These are phyloP conservation scores for Eulemur mongoz DNA, from an alignment of 2,797 vertebrate species.

Conservation along the genomic window DNA sequence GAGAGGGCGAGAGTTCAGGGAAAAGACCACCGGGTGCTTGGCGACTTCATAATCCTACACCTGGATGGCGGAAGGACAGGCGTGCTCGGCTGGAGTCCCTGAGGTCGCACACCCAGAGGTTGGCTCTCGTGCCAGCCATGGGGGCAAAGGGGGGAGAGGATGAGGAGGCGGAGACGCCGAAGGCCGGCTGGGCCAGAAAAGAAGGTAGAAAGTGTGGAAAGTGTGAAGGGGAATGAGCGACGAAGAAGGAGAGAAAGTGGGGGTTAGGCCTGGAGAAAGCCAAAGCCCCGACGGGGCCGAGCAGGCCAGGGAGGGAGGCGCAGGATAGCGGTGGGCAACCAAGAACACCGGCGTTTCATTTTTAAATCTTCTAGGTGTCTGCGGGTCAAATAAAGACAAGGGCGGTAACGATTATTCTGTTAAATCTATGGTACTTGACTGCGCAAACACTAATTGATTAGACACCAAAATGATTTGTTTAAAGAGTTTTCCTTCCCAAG, in stretches of 20 bases:
- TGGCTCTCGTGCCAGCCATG: not conserved
- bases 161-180: not conserved
- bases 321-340: not conserved
- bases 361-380: slow-evolving; percentile 80
- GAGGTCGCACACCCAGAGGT: not conserved
- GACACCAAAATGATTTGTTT: slow-evolving; percentile 82
- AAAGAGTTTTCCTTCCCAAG: slow-evolving; percentile 67
- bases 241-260: not conserved
- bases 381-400: slow-evolving; percentile 85
- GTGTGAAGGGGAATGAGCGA: not conserved
- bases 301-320: rapidly evolving
- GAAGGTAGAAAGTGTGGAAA: not conserved
- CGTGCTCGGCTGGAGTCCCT: rapidly evolving
- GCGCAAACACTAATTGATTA: slow-evolving; percentile 84
- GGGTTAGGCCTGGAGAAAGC: not conserved
- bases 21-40: not conserved
- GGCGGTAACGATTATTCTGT: slow-evolving; percentile 85
- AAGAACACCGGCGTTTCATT: slow-evolving; percentile 57
- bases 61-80: not conserved
- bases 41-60: not conserved
- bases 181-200: not conserved
- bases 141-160: too few relatives aligned
- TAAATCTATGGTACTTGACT: slow-evolving; percentile 84
- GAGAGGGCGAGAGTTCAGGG: not conserved
- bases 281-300: not conserved